phyloP scores from a whole-genome alignment of 1,140 invertebrate genomes.

The Drosophila parvula region DNA sequence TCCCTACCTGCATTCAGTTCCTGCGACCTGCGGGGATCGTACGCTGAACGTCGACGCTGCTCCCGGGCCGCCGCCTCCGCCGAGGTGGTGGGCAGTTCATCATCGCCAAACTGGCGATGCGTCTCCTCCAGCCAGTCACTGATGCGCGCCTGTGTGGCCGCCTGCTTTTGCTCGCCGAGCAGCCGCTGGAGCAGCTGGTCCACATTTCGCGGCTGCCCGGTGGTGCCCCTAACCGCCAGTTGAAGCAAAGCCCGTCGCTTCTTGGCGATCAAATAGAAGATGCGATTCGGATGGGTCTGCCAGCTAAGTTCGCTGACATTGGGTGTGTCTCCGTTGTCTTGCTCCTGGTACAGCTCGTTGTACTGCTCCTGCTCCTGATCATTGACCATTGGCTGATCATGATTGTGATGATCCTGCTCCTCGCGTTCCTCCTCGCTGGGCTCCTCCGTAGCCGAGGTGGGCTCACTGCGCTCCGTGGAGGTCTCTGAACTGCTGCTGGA shows the following conservation, averaged over 20 bases:
- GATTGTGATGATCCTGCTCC: not conserved
- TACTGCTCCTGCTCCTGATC: slow-evolving; percentile 1
- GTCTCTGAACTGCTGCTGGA: slow-evolving; percentile 43
- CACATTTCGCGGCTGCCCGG: slow-evolving; percentile 52
- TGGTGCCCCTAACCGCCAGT: slow-evolving; percentile 75
- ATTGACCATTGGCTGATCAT: not conserved
- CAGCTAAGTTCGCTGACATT: slow-evolving; percentile 71
- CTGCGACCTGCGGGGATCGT: slow-evolving; percentile 36
- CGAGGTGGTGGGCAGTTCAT: slow-evolving; percentile 68
- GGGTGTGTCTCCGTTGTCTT: slow-evolving; percentile 41
- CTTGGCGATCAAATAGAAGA: slow-evolving; percentile 82
- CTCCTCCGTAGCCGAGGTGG: slow-evolving; percentile 38
- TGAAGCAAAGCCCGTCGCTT: slow-evolving; percentile 74
- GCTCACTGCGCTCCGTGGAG: slow-evolving; percentile 43
- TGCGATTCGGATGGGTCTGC: slow-evolving; percentile 75
- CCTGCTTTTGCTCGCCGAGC: slow-evolving; percentile 59
- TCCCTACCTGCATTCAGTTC: slow-evolving; percentile 37
- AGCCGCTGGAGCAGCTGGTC: slow-evolving; percentile 58
- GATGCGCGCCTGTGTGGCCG: slow-evolving; percentile 57
- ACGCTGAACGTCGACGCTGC: slow-evolving; percentile 11
- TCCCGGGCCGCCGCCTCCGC: slow-evolving; percentile 67
- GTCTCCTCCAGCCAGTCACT: slow-evolving; percentile 70
- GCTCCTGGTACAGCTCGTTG: not conserved
- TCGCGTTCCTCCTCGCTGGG: slow-evolving; percentile 44
- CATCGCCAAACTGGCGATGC: slow-evolving; percentile 60